Evolutionary conservation across 2,113 vertebrate genomes (phyloP), one percentile per base, ranked within the genome.

Genomic region (Leptosomus discolor): DNA sequence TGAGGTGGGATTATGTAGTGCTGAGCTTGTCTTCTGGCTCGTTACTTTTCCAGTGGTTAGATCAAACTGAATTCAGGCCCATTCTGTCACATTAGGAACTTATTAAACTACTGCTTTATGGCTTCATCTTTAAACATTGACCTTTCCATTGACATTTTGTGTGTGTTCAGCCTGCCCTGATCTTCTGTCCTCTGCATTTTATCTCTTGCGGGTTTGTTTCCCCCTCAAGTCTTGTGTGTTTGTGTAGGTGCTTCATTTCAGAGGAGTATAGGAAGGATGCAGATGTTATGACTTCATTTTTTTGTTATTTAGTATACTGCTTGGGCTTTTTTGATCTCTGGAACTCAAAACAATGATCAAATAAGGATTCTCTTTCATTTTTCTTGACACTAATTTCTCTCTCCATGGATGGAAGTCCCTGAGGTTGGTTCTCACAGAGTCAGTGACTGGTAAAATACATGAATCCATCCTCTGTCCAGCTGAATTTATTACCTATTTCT

Each of bases 341-440:
- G 48, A 87, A 78, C 65, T 89, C 56, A 85, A 88, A 96, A 64
- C 74, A 87, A 54, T 4, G 8, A 90, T 92, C 73, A 74, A 91
- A 76, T 88, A 71, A 82, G 36, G 39, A 39, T 94, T 90, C 22
- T 67, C 29, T 92, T 94, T 85, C 65, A 37, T 96, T 96, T 93
- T 84, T 64, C 74, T 92, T 96, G 94, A 69, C 56, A 26, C 22
- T 87, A 39, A 34, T 89, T 89, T 89, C 8, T 79, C 46, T 88
- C 34, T 76, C 4, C 4, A 0, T 36, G 77, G 64, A 37, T 67
- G 26, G 56, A 86, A 82, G 26, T 46, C 16, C 26, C 29, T 27
- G 39, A 80, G 32, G 26, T 67, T 67, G 65, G 36, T 77, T 70
- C 81, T 96, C 43, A 57, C 16, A 43, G n/a, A 34, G 29, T 67